Base-by-base conservation (phyloP, 2,888 invertebrate genomes). In the Cheilosia variabilis region DNA sequence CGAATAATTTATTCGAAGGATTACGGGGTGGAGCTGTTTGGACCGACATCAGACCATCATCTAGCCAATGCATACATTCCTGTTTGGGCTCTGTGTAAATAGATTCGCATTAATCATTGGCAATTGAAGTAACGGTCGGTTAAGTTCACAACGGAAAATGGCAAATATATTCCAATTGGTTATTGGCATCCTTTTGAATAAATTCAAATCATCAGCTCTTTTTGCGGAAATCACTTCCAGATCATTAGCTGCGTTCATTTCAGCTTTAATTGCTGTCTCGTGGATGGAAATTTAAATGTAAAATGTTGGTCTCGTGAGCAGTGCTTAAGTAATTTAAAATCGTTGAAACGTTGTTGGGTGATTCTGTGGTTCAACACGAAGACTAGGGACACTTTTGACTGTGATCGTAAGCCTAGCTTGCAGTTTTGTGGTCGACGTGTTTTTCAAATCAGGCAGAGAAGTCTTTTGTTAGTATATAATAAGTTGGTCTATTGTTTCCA, bases 1-100 rank as follows among this genome's bases (percentile, higher is more conserved):
- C 71, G 57, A 72, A 76, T 84, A 80, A 80, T 76, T 76, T 80
- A 84, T 80, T 69, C 71, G 24, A 79, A 69, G 62, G 83, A 73
- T 73, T 72, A 37, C 63, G 52, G 27, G 22, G 34, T 19, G 53
- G 4, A 4, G 10, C 2, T 53, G 37, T 37, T 4, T 13, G 7
- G 31, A 31, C 13, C 10, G 19, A 15, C 53, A 41, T 43, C 7
- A 34, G 58, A 68, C 52, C 57, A 58, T 45, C 47, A 62, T 55
- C 55, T 47, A 63, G 15, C 47, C 22, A 24, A 41, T 52, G 17
- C n/a, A 19, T 24, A 1, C 37, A 45, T 10, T 22, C 22, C 6
- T 34, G 4, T 17, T 57, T 57, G n/a, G n/a, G 22, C 22, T 17
- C 7, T n/a, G 22, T 19, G 43, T 69, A 55, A 68, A 77, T 77